Evolutionary conservation across 2,888 invertebrate species (phyloP).

Genomic region (Sminthurides aquaticus): DNA sequence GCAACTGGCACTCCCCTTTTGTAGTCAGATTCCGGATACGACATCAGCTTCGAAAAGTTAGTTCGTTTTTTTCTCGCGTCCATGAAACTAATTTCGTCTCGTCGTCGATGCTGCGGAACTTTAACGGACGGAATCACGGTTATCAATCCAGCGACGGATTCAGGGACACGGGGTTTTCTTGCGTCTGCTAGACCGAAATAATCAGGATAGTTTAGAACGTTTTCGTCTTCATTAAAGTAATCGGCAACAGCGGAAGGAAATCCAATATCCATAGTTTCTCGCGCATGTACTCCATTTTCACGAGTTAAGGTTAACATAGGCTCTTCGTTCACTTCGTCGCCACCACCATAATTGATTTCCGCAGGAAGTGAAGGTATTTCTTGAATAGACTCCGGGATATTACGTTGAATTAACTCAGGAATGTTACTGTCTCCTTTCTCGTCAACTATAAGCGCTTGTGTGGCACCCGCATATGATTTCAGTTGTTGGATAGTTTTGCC

Average conservation of each 20-base stretch:
- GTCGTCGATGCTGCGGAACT: conserved; percentile 17
- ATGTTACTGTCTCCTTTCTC: conserved; percentile 9
- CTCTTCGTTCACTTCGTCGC: not conserved
- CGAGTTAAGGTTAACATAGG: not conserved
- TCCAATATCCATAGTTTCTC: not conserved
- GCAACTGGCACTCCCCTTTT: conserved; percentile 23
- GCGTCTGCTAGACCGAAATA: conserved; percentile 15
- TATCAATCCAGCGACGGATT: not conserved
- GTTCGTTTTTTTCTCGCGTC: conserved; percentile 16
- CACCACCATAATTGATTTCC: not conserved
- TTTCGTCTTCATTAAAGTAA: conserved; percentile 11
- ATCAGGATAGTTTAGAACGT: conserved; percentile 13
- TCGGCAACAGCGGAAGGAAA: conserved; percentile 8
- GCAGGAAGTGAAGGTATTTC: not conserved
- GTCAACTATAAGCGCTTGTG: conserved; percentile 20
- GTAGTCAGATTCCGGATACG: conserved; percentile 12
- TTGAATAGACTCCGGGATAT: not conserved
- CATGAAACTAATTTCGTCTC: conserved; percentile 17
- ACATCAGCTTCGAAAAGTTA: conserved; percentile 6
- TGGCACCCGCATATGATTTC: conserved; percentile 12
- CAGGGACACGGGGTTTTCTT: not conserved
- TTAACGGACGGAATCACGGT: conserved; percentile 5
- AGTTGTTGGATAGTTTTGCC: conserved; percentile 20
- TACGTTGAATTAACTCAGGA: not conserved
- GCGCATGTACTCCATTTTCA: not conserved